Conservation (phyloP, 1,140 invertebrate genomes). For the Conus betulinus region DNA sequence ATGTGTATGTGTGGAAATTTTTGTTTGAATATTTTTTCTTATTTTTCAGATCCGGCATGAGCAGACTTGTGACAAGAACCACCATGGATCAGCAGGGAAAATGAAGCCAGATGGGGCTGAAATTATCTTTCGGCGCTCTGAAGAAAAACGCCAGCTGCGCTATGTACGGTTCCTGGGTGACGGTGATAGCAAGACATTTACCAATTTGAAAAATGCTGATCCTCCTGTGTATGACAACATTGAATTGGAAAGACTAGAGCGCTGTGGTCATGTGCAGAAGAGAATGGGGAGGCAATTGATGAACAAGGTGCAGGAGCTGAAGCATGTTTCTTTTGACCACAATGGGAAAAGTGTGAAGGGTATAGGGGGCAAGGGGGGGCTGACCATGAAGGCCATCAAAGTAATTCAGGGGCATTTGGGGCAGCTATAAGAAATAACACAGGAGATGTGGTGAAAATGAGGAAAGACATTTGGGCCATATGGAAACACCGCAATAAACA, state of each 20-base stretch:
- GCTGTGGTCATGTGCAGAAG: not conserved
- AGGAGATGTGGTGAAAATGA: too few species aligned
- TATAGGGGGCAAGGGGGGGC: not conserved
- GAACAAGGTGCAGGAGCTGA: not conserved
- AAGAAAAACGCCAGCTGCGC: not conserved
- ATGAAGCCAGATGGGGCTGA: not conserved
- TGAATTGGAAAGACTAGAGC: not conserved
- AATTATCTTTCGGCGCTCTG: not conserved
- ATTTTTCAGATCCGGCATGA: too few species aligned
- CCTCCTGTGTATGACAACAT: not conserved
- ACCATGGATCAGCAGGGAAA: not conserved
- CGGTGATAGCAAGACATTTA: not conserved
- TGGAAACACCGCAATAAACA: too few species aligned
- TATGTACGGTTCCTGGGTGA: not conserved
- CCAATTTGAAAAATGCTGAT: not conserved
- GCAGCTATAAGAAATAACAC: too few species aligned
- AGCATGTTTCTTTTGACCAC: not conserved
- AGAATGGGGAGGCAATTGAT: not conserved
- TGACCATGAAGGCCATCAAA: not conserved
- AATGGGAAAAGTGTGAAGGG: conserved; percentile 8
- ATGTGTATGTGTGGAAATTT: too few species aligned
- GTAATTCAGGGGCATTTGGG: not conserved
- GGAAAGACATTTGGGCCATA: too few species aligned
- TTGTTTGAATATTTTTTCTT: too few species aligned
- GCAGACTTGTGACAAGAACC: not conserved